Evolutionary conservation across 2,797 vertebrate genomes (phyloP).

Genomic region (Coreius guichenoti): DNA sequence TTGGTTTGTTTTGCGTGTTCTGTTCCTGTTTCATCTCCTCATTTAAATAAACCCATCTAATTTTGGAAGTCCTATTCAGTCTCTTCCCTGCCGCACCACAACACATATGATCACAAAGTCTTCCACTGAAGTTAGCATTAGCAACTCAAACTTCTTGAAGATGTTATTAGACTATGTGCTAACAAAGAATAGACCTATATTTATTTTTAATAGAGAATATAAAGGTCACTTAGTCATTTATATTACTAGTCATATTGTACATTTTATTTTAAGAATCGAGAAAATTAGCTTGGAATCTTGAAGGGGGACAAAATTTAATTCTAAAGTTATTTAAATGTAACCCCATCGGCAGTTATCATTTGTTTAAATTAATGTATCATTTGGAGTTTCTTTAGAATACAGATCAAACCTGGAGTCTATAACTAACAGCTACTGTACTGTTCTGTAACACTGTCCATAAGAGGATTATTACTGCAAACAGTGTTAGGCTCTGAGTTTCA

Average conservation of each 20-base stretch:
- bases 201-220: background rate
- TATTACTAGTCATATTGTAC: background rate
- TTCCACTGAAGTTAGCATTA: background rate
- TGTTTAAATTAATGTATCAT: background rate
- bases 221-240: background rate
- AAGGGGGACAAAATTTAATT: background rate
- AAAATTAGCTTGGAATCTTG: background rate
- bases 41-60: too few species aligned
- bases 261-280: background rate
- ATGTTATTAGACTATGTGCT: too few species aligned
- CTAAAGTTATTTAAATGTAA: background rate
- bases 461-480: conserved; percentile 71
- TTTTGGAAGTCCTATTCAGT: too few species aligned
- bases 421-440: background rate
- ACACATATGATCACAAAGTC: background rate
- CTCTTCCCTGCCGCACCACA: too few species aligned
- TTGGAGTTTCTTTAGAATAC: background rate
- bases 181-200: background rate
- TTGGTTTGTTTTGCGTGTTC: too few species aligned
- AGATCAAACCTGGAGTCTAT: background rate
- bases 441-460: conserved; percentile 62
- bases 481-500: conserved; percentile 59
- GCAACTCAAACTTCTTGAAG: background rate
- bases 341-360: background rate
- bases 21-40: too few species aligned